phyloP scores from a whole-genome alignment of 2,888 invertebrate genomes.

The Geotrupes spiniger region DNA sequence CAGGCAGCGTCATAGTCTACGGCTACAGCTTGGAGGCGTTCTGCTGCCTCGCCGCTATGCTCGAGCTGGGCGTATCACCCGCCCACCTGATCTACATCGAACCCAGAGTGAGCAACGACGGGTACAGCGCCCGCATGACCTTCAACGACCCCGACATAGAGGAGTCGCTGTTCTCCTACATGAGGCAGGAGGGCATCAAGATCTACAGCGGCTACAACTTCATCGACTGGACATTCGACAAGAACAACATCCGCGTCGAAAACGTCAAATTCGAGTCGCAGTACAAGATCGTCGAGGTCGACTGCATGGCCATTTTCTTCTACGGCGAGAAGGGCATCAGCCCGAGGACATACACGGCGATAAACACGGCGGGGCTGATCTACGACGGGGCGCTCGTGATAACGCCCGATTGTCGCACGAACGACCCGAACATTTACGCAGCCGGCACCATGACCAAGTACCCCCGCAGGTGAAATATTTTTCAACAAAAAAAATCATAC shows the following conservation, averaged over 20 bases:
- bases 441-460: slow-evolving; percentile 66
- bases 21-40: slow-evolving; percentile 65
- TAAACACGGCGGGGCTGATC: slow-evolving; percentile 54
- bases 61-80: slow-evolving; percentile 52
- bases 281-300: slow-evolving; percentile 48
- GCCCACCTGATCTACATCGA: slow-evolving; percentile 17
- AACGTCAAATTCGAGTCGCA: slow-evolving; percentile 55
- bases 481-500: too few species aligned
- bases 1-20: slow-evolving; percentile 61
- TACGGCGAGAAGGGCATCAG: slow-evolving; percentile 57
- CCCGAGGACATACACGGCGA: slow-evolving; percentile 50
- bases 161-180: slow-evolving; percentile 49
- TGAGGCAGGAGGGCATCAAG: slow-evolving; percentile 43
- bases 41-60: slow-evolving; percentile 62
- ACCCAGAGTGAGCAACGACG: slow-evolving; percentile 19
- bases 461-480: slow-evolving; percentile 53
- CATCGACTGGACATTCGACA: slow-evolving; percentile 51
- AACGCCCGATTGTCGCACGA: slow-evolving; percentile 60
- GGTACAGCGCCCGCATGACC: slow-evolving; percentile 28
- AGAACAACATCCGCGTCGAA: slow-evolving; percentile 36
- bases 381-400: slow-evolving; percentile 66
- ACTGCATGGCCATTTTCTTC: slow-evolving; percentile 58
- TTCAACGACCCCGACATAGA: slow-evolving; percentile 54
- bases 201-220: slow-evolving; percentile 57
- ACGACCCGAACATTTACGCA: slow-evolving; percentile 62